phyloP scores from a whole-genome alignment of 2,888 invertebrate genomes.

The Chymomyza fuscimana region DNA sequence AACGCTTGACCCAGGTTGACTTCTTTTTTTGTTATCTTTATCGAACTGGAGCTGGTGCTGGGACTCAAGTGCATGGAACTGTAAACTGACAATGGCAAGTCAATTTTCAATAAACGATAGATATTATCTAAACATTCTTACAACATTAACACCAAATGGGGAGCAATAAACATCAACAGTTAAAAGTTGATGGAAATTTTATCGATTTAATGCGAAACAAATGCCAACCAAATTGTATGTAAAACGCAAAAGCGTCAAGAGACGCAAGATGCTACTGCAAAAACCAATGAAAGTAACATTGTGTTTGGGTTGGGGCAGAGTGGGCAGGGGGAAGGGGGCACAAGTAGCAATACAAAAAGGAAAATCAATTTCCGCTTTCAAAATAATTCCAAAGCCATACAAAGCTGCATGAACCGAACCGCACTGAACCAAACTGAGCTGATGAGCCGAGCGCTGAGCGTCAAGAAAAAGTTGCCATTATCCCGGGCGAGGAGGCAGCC shows the following conservation, averaged over 20 bases:
- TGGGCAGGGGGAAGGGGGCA: slow-evolving; percentile 19
- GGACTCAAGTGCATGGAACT: neutral
- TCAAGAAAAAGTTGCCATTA: slow-evolving; percentile 56
- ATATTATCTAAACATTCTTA: neutral
- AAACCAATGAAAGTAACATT: neutral
- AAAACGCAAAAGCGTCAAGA: slow-evolving; percentile 10
- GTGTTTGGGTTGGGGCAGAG: slow-evolving; percentile 4
- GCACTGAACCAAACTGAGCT: slow-evolving; percentile 39
- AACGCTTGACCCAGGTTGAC: neutral
- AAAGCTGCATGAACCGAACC: slow-evolving; percentile 47
- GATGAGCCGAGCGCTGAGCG: slow-evolving; percentile 9
- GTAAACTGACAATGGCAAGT: slow-evolving; percentile 1
- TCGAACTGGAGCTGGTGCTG: neutral
- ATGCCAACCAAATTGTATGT: slow-evolving; percentile 29
- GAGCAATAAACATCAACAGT: neutral
- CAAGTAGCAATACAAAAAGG: slow-evolving; percentile 58
- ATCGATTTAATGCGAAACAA: slow-evolving; percentile 29
- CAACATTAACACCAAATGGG: slow-evolving; percentile 24
- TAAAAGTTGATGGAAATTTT: slow-evolving; percentile 14
- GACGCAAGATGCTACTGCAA: neutral
- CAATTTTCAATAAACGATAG: slow-evolving; percentile 9
- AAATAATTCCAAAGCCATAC: slow-evolving; percentile 74
- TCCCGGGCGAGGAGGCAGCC: slow-evolving; percentile 35
- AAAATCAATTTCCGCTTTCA: slow-evolving; percentile 73
- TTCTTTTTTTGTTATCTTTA: neutral